These are phyloP conservation scores for Tragelaphus eurycerus DNA, from an alignment of 2,797 vertebrate species.

Conservation along the genomic window DNA sequence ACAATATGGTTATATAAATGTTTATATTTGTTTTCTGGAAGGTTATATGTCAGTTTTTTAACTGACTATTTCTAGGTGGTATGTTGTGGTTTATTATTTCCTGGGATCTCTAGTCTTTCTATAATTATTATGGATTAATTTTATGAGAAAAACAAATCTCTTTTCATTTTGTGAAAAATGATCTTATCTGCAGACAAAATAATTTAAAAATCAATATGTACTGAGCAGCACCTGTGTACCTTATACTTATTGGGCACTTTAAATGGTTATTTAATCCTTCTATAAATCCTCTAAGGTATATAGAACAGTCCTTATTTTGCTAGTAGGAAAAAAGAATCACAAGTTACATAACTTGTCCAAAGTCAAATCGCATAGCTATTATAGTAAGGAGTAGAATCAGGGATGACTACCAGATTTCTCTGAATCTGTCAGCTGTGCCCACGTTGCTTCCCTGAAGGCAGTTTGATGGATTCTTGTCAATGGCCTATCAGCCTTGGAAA, in stretches of 20 bases:
- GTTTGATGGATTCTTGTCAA: background rate
- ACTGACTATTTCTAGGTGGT: background rate
- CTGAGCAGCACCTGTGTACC: background rate
- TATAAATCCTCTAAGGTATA: background rate
- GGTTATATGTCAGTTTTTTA: background rate
- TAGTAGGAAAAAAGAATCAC: background rate
- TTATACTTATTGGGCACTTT: background rate
- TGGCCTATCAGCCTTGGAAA: background rate
- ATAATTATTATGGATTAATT: background rate
- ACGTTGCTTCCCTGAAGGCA: background rate
- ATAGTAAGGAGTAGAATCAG: background rate
- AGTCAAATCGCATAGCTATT: background rate
- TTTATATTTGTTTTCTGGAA: slow-evolving; percentile 20
- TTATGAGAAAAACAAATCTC: background rate
- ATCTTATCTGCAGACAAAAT: background rate
- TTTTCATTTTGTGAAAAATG: slow-evolving; percentile 12
- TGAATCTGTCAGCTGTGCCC: background rate
- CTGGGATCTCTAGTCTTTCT: background rate
- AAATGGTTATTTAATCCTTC: background rate
- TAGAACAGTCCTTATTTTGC: background rate
- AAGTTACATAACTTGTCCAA: background rate
- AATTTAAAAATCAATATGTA: background rate
- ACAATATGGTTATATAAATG: background rate
- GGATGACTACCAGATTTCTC: background rate
- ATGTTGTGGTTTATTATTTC: background rate